Percentiles rank a stretch among this genome's conserved stretches.
phyloP scores from a whole-genome alignment of 2,797 vertebrate species.

The Phataginus tetradactyla region DNA sequence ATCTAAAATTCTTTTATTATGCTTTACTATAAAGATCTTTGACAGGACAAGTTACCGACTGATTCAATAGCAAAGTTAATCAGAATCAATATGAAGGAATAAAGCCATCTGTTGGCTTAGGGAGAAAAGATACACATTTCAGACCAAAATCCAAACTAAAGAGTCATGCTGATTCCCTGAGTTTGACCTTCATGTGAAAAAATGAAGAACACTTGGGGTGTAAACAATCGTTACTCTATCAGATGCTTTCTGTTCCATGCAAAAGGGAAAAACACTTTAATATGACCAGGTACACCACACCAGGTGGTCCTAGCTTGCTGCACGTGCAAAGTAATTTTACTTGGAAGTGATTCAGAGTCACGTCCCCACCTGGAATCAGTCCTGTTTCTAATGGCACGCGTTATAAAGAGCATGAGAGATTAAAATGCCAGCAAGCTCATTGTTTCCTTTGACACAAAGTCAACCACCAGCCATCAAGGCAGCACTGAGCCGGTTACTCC shows the following conservation, averaged over 20 bases:
- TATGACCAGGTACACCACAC: background rate
- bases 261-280: background rate
- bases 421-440: background rate
- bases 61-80: background rate
- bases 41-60: background rate
- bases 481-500: rapidly evolving
- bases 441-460: background rate
- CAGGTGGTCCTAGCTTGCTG: background rate
- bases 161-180: background rate
- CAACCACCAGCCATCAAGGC: background rate
- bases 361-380: background rate
- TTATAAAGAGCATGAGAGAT: background rate
- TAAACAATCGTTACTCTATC: background rate
- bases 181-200: conserved; percentile 44
- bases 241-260: background rate
- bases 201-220: background rate
- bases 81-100: conserved; percentile 33
- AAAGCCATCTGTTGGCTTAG: background rate
- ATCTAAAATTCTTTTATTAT: background rate
- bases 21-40: conserved; percentile 35
- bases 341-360: background rate
- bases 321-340: conserved; percentile 7
- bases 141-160: conserved; percentile 57
- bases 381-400: background rate
- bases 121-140: conserved; percentile 51